Conservation (phyloP, 2,113 vertebrate species). For the Tamias sibiricus region DNA sequence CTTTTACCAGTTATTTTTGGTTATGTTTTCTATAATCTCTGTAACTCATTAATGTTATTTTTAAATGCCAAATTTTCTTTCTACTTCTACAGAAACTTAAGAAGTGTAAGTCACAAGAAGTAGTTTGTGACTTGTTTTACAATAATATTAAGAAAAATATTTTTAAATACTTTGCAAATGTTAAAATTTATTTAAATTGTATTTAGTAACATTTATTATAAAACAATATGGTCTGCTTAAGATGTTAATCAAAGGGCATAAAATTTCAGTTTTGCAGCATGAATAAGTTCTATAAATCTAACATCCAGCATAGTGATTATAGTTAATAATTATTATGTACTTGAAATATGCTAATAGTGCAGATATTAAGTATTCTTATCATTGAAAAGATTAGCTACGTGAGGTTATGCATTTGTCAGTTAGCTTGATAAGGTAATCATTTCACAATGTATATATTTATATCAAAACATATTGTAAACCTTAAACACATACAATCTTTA, state of each 20-base stretch:
- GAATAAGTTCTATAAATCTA: not conserved
- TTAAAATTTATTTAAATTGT: not conserved
- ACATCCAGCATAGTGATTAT: not conserved
- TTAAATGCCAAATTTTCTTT: not conserved
- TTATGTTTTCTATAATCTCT: not conserved
- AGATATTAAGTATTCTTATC: not conserved
- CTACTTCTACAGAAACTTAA: not conserved
- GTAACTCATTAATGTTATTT: slow-evolving; percentile 15
- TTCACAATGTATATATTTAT: not conserved
- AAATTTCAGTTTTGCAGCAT: not conserved
- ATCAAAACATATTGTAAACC: not conserved
- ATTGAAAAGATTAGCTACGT: not conserved
- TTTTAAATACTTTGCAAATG: not conserved
- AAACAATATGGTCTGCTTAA: not conserved
- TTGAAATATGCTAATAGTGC: not conserved
- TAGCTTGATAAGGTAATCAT: not conserved
- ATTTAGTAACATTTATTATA: not conserved
- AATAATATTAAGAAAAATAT: not conserved
- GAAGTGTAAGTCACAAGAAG: not conserved
- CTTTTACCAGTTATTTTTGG: not conserved
- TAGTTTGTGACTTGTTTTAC: not conserved
- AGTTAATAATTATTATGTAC: not conserved
- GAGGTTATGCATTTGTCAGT: not conserved
- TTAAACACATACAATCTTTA: not conserved
- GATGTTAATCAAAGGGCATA: not conserved